Conservation (phyloP, 2,888 invertebrate genomes). For the Xestia xanthographa region DNA sequence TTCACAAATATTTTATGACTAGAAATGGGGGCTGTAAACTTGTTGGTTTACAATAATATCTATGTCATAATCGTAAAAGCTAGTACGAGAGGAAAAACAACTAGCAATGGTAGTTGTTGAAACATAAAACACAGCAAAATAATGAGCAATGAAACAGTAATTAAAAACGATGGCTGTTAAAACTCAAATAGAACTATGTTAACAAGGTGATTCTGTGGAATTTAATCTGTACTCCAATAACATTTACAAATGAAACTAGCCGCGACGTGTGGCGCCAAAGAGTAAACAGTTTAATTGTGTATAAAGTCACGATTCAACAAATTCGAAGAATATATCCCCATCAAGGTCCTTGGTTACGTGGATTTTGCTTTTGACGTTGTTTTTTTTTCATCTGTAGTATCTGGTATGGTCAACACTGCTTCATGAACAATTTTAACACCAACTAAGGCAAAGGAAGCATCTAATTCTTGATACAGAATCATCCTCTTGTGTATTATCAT, state of each 20-base stretch:
- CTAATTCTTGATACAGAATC: conserved; percentile 16
- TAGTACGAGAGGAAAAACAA: conserved; percentile 54
- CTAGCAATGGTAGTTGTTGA: conserved; percentile 61
- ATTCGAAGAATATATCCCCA: conserved; percentile 71
- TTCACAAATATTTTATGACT: conserved; percentile 51
- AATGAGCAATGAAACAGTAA: conserved; percentile 76
- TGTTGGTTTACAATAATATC: conserved; percentile 34
- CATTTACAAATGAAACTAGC: conserved; percentile 81
- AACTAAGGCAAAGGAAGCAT: conserved; percentile 4
- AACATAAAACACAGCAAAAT: conserved; percentile 68
- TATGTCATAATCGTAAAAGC: conserved; percentile 47
- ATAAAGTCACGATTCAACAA: conserved; percentile 85
- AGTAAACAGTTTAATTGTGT: conserved; percentile 86
- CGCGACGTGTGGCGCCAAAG: conserved; percentile 85
- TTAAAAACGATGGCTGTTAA: conserved; percentile 69
- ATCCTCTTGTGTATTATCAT: neutral
- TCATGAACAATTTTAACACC: conserved; percentile 1
- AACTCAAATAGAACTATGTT: conserved; percentile 71
- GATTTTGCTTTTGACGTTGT: conserved; percentile 49
- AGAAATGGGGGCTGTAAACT: conserved; percentile 43
- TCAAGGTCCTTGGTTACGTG: conserved; percentile 60
- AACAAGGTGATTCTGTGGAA: conserved; percentile 77
- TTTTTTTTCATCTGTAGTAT: conserved; percentile 52
- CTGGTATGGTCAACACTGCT: conserved; percentile 40
- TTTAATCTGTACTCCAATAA: conserved; percentile 80